Percentiles rank a stretch among this genome's conserved stretches.
These are phyloP conservation scores for Drosophila meridionalis DNA, from an alignment of 2,888 invertebrate species.

Conservation along the genomic window DNA sequence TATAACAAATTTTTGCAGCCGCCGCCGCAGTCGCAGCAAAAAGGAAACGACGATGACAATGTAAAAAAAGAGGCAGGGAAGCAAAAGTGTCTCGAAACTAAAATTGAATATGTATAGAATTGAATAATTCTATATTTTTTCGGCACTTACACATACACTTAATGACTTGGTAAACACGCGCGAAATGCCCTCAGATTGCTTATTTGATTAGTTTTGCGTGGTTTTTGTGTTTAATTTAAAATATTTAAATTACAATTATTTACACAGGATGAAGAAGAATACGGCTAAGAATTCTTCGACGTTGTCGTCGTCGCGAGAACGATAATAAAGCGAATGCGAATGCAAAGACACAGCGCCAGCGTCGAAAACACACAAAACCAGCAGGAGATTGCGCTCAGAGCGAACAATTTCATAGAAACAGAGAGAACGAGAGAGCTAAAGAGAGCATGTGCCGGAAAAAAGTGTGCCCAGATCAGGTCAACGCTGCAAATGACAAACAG, in stretches of 20 bases:
- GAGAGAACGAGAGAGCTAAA: slow-evolving; percentile 5
- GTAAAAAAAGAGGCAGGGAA: slow-evolving; percentile 62
- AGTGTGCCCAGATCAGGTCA: slow-evolving; percentile 41
- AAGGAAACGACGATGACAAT: slow-evolving; percentile 76
- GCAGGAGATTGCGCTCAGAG: slow-evolving; percentile 68
- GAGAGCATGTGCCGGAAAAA: slow-evolving; percentile 60
- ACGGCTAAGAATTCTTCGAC: slow-evolving; percentile 81
- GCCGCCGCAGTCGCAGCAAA: slow-evolving; percentile 56
- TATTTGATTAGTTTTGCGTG: slow-evolving; percentile 62
- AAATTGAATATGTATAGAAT: slow-evolving; percentile 50
- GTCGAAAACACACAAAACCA: slow-evolving; percentile 67
- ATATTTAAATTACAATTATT: slow-evolving; percentile 82
- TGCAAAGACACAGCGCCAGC: slow-evolving; percentile 62
- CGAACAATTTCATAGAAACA: slow-evolving; percentile 8
- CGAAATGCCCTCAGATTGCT: slow-evolving; percentile 57
- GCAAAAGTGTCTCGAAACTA: slow-evolving; percentile 50
- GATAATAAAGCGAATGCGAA: slow-evolving; percentile 77
- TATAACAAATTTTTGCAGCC: slow-evolving; percentile 61
- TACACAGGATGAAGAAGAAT: slow-evolving; percentile 83
- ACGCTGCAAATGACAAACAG: slow-evolving; percentile 9
- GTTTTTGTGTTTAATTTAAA: slow-evolving; percentile 74
- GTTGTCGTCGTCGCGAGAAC: slow-evolving; percentile 82
- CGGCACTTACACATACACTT: slow-evolving; percentile 77
- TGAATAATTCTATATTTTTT: slow-evolving; percentile 35
- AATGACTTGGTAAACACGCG: slow-evolving; percentile 67